Percentiles rank a stretch among this genome's conserved stretches.
Evolutionary conservation across 2,797 vertebrate species (phyloP).

Genomic region (Dryobates pubescens): DNA sequence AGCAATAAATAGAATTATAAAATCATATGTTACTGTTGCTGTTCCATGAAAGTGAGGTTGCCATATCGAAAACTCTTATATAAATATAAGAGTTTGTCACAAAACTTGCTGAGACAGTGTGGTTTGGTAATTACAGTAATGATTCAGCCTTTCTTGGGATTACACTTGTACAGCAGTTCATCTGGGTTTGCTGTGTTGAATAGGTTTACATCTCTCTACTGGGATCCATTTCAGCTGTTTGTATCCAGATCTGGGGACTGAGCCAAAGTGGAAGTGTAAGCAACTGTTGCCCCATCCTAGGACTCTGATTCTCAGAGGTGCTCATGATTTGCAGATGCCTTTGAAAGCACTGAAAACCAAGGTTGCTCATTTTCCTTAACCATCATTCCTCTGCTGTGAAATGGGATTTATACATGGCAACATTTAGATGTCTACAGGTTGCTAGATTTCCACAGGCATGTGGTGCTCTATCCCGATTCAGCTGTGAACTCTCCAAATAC

Average conservation of each 20-base stretch:
- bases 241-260: background rate
- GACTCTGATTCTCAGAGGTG: background rate
- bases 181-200: background rate
- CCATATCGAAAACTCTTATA: background rate
- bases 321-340: background rate
- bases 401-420: background rate
- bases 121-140: background rate
- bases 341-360: background rate
- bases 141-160: background rate
- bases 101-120: background rate
- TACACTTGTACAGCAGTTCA: background rate
- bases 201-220: background rate
- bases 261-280: background rate
- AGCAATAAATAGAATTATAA: too few relatives aligned
- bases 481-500: background rate
- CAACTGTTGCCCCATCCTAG: background rate
- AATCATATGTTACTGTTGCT: background rate
- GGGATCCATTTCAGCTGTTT: background rate
- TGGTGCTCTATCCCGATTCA: background rate
- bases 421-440: background rate
- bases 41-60: background rate
- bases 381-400: background rate
- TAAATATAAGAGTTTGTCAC: background rate
- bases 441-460: background rate
- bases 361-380: background rate